phyloP scores from a whole-genome alignment of 2,888 invertebrate genomes.

The Synergus gifuensis region DNA sequence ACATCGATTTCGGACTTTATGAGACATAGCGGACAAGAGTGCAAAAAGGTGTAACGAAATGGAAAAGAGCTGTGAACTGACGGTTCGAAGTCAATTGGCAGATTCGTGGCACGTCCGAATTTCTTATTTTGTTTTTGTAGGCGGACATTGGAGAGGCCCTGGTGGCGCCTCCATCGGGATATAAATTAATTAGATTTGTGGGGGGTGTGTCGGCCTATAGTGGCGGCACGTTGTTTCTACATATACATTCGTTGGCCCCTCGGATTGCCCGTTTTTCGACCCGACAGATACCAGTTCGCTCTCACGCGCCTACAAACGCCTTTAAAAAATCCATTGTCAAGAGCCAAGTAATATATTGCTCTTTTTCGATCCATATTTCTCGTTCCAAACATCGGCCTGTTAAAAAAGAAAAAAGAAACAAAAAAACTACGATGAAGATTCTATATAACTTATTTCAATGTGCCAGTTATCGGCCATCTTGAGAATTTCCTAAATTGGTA shows the following conservation, averaged over 20 bases:
- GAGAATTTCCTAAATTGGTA: neutral
- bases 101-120: slow-evolving; percentile 22
- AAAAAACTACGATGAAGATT: neutral
- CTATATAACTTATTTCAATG: neutral
- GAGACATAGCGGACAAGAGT: slow-evolving; percentile 16
- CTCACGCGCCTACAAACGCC: slow-evolving; percentile 56
- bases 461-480: neutral
- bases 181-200: slow-evolving; percentile 78
- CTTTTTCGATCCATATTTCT: slow-evolving; percentile 39
- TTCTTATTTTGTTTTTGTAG: slow-evolving; percentile 39
- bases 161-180: slow-evolving; percentile 74
- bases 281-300: slow-evolving; percentile 52
- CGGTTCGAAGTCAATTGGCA: slow-evolving; percentile 29
- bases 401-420: neutral
- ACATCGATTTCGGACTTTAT: slow-evolving; percentile 1
- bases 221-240: slow-evolving; percentile 56
- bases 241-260: slow-evolving; percentile 53
- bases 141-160: slow-evolving; percentile 44
- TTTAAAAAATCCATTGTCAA: slow-evolving; percentile 54
- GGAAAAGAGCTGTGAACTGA: slow-evolving; percentile 17
- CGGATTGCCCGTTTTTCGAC: slow-evolving; percentile 55
- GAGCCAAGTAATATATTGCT: slow-evolving; percentile 43
- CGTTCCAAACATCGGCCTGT: neutral
- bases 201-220: slow-evolving; percentile 74
- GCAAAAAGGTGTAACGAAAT: slow-evolving; percentile 37